Percentiles rank a stretch among this genome's conserved stretches.
Evolutionary conservation across 53 echinoderm and acorn worm species (phyloP).

Genomic region (Astropecten irregularis): DNA sequence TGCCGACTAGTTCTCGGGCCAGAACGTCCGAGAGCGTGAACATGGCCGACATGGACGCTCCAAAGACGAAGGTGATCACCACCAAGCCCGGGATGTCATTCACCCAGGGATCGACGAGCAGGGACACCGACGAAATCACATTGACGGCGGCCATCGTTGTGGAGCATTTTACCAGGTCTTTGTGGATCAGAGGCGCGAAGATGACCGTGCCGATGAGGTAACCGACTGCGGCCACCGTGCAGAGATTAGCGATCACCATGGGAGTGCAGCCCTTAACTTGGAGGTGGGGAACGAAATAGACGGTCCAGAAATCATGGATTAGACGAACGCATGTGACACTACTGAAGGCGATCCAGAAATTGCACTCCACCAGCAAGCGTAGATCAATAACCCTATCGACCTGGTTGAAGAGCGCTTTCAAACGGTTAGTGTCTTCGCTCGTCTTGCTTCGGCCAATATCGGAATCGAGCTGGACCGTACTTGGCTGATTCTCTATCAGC

Average conservation of each 20-base stretch:
- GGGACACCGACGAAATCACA: neutral
- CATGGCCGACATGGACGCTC: neutral
- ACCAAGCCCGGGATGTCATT: neutral
- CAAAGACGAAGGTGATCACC: neutral
- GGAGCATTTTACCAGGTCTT: neutral
- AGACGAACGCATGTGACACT: neutral
- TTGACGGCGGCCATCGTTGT: neutral
- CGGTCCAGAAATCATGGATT: neutral
- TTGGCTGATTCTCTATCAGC: too few relatives aligned
- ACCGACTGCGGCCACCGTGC: neutral
- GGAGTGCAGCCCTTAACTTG: neutral
- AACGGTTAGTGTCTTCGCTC: neutral
- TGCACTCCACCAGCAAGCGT: neutral
- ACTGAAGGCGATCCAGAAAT: neutral
- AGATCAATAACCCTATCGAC: neutral
- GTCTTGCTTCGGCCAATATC: too few relatives aligned
- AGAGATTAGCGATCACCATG: neutral
- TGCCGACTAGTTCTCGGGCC: neutral
- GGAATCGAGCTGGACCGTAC: too few relatives aligned
- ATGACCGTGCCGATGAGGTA: neutral
- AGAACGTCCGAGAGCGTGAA: neutral
- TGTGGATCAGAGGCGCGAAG: neutral
- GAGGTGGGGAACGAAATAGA: neutral
- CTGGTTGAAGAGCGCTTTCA: neutral
- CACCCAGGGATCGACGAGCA: neutral